A percentile compares a stretch with the other conserved stretches of the same genome.
Evolutionary conservation across 2,113 vertebrate species (phyloP).

Genomic region (Catharus bicknelli): DNA sequence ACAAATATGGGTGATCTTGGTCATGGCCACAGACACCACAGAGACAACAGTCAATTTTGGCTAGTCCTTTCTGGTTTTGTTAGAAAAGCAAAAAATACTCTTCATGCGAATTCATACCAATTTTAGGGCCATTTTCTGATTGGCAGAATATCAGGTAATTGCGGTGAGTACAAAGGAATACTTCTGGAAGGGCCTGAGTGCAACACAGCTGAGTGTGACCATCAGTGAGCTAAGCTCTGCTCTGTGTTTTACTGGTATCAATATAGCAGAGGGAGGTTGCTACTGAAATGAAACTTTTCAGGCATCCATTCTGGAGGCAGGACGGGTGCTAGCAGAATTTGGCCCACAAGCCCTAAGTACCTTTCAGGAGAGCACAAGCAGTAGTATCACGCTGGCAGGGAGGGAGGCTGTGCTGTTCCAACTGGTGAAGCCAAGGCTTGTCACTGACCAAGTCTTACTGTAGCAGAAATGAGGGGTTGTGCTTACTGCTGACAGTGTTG

Average conservation of each 20-base stretch:
- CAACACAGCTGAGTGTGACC: background rate
- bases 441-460: background rate
- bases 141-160: slow-evolving; percentile 12
- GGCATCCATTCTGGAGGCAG: background rate
- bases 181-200: background rate
- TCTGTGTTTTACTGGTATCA: background rate
- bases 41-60: background rate
- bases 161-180: background rate
- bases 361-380: background rate
- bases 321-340: slow-evolving; percentile 32
- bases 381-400: background rate
- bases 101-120: background rate
- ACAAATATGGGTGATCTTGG: slow-evolving; percentile 19
- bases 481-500: slow-evolving; percentile 26
- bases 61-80: slow-evolving; percentile 36
- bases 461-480: slow-evolving; percentile 21
- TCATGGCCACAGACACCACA: background rate
- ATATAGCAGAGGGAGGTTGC: background rate
- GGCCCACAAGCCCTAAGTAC: slow-evolving; percentile 22
- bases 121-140: slow-evolving; percentile 43
- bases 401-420: background rate
- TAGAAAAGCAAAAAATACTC: slow-evolving; percentile 20
- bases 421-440: background rate
- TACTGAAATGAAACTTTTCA: background rate
- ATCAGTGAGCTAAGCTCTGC: background rate